A percentile compares a stretch with the other conserved stretches of the same genome.
Conservation (phyloP, 37 sponge, comb jelly and placozoan species). For the Aphrocallistes beatrix region DNA sequence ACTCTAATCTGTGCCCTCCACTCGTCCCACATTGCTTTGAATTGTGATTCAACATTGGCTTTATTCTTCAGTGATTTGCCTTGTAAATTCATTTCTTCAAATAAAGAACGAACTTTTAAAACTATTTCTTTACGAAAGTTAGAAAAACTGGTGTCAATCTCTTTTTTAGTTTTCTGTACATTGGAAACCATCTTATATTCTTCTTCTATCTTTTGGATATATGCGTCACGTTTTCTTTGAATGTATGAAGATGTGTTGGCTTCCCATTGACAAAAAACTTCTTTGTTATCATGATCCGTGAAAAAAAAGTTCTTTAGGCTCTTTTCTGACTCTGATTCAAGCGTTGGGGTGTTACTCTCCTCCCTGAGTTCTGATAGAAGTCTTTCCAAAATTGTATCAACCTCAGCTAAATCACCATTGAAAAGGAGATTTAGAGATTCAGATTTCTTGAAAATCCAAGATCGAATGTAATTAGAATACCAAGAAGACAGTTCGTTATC, state of each 20-base stretch:
- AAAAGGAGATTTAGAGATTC: not conserved
- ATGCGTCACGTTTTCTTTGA: not conserved
- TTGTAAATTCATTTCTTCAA: not conserved
- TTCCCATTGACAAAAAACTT: not conserved
- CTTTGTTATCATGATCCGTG: not conserved
- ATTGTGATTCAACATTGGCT: not conserved
- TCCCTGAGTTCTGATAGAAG: not conserved
- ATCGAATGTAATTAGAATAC: slow-evolving; percentile 4
- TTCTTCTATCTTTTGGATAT: not conserved
- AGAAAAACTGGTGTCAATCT: not conserved
- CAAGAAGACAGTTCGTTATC: slow-evolving; percentile 11
- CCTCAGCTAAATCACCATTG: not conserved
- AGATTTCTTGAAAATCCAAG: not conserved
- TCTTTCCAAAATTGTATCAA: not conserved
- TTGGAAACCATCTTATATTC: not conserved
- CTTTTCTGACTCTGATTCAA: not conserved
- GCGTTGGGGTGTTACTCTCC: not conserved
- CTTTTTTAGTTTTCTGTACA: not conserved
- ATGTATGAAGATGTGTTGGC: not conserved
- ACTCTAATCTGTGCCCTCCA: slow-evolving; percentile 1
- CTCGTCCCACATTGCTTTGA: not conserved
- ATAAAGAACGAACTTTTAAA: not conserved
- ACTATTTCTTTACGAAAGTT: not conserved
- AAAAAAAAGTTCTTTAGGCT: not conserved
- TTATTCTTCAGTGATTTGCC: not conserved